Evolutionary conservation across 2,888 invertebrate species (phyloP).

Genomic region (Fabriciana adippe): DNA sequence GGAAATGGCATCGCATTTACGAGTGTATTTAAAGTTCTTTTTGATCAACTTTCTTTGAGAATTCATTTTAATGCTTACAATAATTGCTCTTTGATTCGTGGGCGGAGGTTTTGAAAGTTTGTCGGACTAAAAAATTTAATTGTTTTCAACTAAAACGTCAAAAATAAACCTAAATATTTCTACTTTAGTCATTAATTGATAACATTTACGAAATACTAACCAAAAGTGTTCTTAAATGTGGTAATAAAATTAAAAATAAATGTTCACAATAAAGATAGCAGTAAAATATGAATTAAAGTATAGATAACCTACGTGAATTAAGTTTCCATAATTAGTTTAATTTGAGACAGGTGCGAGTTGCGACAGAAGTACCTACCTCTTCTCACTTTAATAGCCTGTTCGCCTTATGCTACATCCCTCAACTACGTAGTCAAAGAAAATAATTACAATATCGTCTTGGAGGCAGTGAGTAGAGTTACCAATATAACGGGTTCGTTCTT

Average conservation of each 20-base stretch:
- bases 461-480: background rate
- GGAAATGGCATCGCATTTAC: slow-evolving; percentile 55
- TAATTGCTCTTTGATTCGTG: slow-evolving; percentile 16
- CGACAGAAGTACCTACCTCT: slow-evolving; percentile 5
- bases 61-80: slow-evolving; percentile 26
- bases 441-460: background rate
- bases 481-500: background rate
- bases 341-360: slow-evolving; percentile 13
- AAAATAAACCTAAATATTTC: slow-evolving; percentile 7
- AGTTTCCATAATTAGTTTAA: slow-evolving; percentile 12
- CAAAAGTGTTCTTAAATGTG: slow-evolving; percentile 3
- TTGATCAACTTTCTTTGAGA: slow-evolving; percentile 38
- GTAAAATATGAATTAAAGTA: slow-evolving; percentile 2
- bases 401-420: background rate
- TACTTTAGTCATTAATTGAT: background rate
- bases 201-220: slow-evolving; percentile 9
- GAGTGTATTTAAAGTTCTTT: slow-evolving; percentile 33
- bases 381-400: background rate
- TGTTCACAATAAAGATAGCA: background rate
- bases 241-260: slow-evolving; percentile 9
- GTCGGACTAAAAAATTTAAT: slow-evolving; percentile 7
- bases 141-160: background rate
- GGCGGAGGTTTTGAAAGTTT: slow-evolving; percentile 22
- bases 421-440: no score
- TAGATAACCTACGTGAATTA: slow-evolving; percentile 15